phyloP scores from a whole-genome alignment of 2,113 vertebrate species.

The Callipepla squamata region DNA sequence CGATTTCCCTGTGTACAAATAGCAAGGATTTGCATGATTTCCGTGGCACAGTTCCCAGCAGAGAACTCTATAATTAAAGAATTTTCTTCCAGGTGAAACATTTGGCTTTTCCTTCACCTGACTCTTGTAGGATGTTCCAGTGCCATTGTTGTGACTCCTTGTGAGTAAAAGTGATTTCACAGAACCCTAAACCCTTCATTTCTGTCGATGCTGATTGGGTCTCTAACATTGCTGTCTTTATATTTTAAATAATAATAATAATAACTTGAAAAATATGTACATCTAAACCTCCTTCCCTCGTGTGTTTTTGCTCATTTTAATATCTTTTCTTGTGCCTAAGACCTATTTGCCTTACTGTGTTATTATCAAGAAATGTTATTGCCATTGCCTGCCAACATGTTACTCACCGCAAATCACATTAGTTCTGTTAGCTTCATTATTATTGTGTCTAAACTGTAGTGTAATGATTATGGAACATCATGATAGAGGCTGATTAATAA shows the following conservation, averaged over 20 bases:
- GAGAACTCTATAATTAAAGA: slow-evolving; percentile 63
- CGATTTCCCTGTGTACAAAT: background rate
- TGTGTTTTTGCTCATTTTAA: slow-evolving; percentile 67
- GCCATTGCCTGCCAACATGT: slow-evolving; percentile 63
- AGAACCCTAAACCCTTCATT: slow-evolving; percentile 59
- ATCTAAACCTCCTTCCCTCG: slow-evolving; percentile 54
- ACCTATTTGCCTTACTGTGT: slow-evolving; percentile 52
- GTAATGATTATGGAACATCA: slow-evolving; percentile 66
- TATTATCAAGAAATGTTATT: slow-evolving; percentile 64
- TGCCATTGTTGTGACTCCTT: slow-evolving; percentile 1
- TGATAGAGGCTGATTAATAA: slow-evolving; percentile 65
- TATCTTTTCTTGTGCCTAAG: slow-evolving; percentile 53
- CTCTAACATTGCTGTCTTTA: slow-evolving; percentile 54
- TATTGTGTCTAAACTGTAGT: slow-evolving; percentile 59
- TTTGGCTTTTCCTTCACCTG: slow-evolving; percentile 50
- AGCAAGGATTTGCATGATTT: slow-evolving; percentile 43
- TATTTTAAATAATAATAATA: slow-evolving; percentile 33
- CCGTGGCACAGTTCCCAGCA: slow-evolving; percentile 19
- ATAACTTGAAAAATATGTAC: slow-evolving; percentile 64
- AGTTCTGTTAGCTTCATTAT: slow-evolving; percentile 65
- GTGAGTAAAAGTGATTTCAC: slow-evolving; percentile 52
- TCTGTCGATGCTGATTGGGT: slow-evolving; percentile 40
- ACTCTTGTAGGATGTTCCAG: slow-evolving; percentile 31
- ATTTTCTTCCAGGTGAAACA: slow-evolving; percentile 51
- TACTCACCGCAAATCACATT: slow-evolving; percentile 59